Base-by-base conservation (phyloP, 2,888 invertebrate genomes). In the Andricus quercusramuli region DNA sequence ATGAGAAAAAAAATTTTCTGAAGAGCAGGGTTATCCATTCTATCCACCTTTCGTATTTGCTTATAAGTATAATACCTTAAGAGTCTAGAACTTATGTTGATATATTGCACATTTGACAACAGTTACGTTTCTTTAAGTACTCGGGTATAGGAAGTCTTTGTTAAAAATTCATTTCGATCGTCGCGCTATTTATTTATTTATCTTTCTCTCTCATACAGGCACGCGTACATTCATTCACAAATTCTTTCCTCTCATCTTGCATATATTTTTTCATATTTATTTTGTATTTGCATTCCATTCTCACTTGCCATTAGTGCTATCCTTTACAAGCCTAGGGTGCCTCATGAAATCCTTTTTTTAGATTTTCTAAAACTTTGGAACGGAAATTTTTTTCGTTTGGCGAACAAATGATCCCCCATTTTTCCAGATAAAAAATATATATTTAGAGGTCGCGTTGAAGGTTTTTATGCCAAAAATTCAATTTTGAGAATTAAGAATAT, bases 101-200 rank as follows among this genome's bases (percentile, higher is more conserved):
- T 91, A 92, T 92, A 92, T 92, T 92, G 92, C 92, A 92, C 92
- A 92, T 92, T 92, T 90, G 92, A 92, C 91, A 92, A 92, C 92
- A 92, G 90, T 92, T 91, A 91, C 88, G 89, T 90, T 77, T 82
- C 80, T 88, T 90, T 90, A 92, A 92, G 92, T 91, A 92, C 90
- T 90, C 87, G 89, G 89, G 88, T 90, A 90, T 89, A 90, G 90
- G 91, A 91, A 91, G 88, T 89, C 88, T 89, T 88, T 70, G 80
- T 86, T 84, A 81, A 77, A 79, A 79, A 79, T 83, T 70, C 79
- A 80, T 80, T 82, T 81, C 70, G 78, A 67, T 80, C 79, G 79
- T 81, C 77, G 78, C 66, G n/a, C 56, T 29, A 47, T 74, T n/a
- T 65, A 59, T 66, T 68, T n/a, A 78, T 65, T 74, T 66, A 41